These are phyloP conservation scores for Sinocyclocheilus anophthalmus DNA, from an alignment of 2,113 vertebrate genomes.

Conservation along the genomic window DNA sequence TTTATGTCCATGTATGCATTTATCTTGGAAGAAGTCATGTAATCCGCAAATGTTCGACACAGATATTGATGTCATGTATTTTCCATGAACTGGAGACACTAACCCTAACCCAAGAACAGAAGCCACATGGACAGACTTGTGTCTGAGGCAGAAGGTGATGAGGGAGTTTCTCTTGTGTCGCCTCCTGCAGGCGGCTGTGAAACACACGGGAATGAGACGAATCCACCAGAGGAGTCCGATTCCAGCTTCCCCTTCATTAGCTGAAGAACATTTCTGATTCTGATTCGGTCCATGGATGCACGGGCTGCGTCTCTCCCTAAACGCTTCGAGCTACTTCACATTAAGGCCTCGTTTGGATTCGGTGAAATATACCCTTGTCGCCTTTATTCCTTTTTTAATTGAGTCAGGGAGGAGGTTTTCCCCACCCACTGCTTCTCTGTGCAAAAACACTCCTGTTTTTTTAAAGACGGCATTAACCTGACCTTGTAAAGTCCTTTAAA, in stretches of 20 bases:
- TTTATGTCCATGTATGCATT: not conserved
- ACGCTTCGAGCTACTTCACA: not conserved
- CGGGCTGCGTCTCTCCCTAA: not conserved
- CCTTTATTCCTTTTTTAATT: conserved; percentile 29
- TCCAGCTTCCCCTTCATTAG: not conserved
- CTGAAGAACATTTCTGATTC: conserved; percentile 13
- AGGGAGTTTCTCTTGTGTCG: not conserved
- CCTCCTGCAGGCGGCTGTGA: conserved; percentile 7
- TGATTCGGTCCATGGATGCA: not conserved
- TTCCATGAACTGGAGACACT: not conserved
- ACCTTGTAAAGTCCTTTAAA: conserved; percentile 50
- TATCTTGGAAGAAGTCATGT: not conserved
- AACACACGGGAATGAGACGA: not conserved
- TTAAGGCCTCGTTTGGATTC: not conserved
- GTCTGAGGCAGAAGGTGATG: not conserved
- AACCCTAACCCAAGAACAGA: not conserved
- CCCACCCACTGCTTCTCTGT: not conserved
- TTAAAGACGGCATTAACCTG: conserved; percentile 27
- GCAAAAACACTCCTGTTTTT: conserved; percentile 33
- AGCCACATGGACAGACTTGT: not conserved
- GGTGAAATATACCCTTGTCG: not conserved
- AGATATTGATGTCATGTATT: not conserved
- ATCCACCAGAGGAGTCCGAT: not conserved
- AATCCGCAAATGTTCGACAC: not conserved
- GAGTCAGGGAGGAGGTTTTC: not conserved